Conservation (phyloP, 2,888 invertebrate genomes). For the Agrenia bidenticulata region DNA sequence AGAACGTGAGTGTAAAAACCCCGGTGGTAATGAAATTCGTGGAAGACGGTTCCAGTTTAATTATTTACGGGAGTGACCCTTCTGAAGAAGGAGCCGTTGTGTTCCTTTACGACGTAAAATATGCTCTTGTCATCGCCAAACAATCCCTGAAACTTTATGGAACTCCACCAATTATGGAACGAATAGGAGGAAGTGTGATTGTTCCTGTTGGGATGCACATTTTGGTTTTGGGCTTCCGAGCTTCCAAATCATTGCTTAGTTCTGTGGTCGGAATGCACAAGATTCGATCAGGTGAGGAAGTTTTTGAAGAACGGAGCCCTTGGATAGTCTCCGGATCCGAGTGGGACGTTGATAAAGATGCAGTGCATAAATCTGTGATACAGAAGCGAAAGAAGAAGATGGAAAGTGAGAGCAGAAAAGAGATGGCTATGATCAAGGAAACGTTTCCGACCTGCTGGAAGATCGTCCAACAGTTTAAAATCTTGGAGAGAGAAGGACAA, state of each 20-base stretch:
- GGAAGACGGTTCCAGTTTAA: constrained; percentile 31
- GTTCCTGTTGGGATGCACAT: constrained; percentile 49
- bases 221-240: constrained; percentile 36
- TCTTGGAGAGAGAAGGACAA: constrained; percentile 46
- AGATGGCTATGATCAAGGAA: constrained; percentile 19
- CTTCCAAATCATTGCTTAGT: constrained; percentile 39
- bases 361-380: not conserved
- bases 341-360: constrained; percentile 36
- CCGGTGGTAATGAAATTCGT: constrained; percentile 36
- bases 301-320: constrained; percentile 44
- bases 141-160: constrained; percentile 47
- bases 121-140: constrained; percentile 40
- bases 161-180: constrained; percentile 45
- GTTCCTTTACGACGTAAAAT: constrained; percentile 48
- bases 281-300: constrained; percentile 39
- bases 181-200: constrained; percentile 35
- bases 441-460: constrained; percentile 31
- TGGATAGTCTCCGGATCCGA: constrained; percentile 25
- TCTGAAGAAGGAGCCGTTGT: constrained; percentile 50
- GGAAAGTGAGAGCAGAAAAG: not conserved
- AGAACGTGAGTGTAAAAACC: constrained; percentile 29
- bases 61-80: constrained; percentile 44
- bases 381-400: constrained; percentile 5
- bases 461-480: constrained; percentile 35
- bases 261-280: constrained; percentile 46